A percentile compares a stretch with the other conserved stretches of the same genome.
Conservation (phyloP, 35 echinoderm and acorn worm genomes). For the Apostichopus japonicus region DNA sequence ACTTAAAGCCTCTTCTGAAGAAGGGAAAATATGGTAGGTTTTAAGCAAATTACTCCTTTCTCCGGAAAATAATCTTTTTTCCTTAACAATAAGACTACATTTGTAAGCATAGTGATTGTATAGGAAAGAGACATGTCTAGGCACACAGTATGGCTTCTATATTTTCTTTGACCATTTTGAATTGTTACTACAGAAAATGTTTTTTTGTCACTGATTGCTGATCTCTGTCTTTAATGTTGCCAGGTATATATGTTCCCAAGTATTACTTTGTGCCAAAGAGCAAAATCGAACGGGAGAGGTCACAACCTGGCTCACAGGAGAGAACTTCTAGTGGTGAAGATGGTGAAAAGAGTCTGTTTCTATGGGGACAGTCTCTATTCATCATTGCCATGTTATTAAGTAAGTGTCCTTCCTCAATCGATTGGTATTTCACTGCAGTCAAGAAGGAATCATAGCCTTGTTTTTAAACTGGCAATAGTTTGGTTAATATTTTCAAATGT, state of each 20-base stretch:
- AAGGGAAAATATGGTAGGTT: conserved; percentile 41
- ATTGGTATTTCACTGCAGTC: too few species aligned
- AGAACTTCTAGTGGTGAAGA: conserved; percentile 66
- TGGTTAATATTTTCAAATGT: too few species aligned
- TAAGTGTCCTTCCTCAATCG: conserved; percentile 30
- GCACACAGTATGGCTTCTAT: too few species aligned
- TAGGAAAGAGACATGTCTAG: too few species aligned
- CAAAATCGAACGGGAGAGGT: conserved; percentile 71
- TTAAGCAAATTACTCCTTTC: not conserved
- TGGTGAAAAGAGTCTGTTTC: conserved; percentile 71
- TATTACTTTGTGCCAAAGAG: conserved; percentile 79
- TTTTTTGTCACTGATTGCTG: not conserved
- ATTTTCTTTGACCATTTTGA: too few species aligned
- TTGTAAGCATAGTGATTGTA: too few species aligned
- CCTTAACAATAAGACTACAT: too few species aligned
- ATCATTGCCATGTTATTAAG: conserved; percentile 83
- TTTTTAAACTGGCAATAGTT: too few species aligned
- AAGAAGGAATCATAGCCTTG: too few species aligned
- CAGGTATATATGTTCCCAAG: conserved; percentile 81
- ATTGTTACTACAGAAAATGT: too few species aligned
- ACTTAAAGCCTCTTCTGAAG: conserved; percentile 71
- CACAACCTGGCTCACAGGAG: conserved; percentile 60
- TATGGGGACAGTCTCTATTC: conserved; percentile 93
- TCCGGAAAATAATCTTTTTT: too few species aligned
- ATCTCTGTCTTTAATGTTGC: conserved; percentile 26